Evolutionary conservation across 2,888 invertebrate species (phyloP).

Genomic region (Polydrusus tereticollis): DNA sequence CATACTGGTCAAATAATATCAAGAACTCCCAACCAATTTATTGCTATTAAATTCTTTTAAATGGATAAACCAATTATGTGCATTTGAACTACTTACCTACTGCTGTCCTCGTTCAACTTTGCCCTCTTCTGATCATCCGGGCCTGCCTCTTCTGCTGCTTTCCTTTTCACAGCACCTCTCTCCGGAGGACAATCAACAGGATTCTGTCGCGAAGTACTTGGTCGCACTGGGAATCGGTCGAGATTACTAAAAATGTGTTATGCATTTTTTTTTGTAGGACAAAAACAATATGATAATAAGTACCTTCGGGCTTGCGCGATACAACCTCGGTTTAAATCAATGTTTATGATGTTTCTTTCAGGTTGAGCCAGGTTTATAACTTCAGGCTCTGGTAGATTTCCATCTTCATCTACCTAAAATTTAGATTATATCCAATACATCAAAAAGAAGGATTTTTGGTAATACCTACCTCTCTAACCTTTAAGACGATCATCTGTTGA

Average conservation of each 20-base stretch:
- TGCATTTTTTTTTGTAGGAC: not conserved
- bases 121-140: slow-evolving; percentile 7
- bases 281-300: not conserved
- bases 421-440: no score
- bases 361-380: slow-evolving; percentile 27
- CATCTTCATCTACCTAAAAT: slow-evolving; percentile 37
- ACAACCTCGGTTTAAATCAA: slow-evolving; percentile 4
- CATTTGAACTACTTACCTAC: not conserved
- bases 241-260: not conserved
- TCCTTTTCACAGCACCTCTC: slow-evolving; percentile 17
- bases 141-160: not conserved
- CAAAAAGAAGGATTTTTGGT: no score
- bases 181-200: not conserved
- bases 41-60: no score
- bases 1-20: no score
- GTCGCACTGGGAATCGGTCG: not conserved
- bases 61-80: not conserved
- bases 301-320: slow-evolving; percentile 1
- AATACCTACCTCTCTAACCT: slow-evolving; percentile 41
- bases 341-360: slow-evolving; percentile 12
- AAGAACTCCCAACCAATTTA: no score
- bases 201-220: slow-evolving; percentile 26
- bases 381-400: slow-evolving; percentile 42
- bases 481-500: slow-evolving; percentile 45
- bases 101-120: not conserved